phyloP scores from a whole-genome alignment of 2,797 vertebrate species.

The Lateolabrax maculatus region DNA sequence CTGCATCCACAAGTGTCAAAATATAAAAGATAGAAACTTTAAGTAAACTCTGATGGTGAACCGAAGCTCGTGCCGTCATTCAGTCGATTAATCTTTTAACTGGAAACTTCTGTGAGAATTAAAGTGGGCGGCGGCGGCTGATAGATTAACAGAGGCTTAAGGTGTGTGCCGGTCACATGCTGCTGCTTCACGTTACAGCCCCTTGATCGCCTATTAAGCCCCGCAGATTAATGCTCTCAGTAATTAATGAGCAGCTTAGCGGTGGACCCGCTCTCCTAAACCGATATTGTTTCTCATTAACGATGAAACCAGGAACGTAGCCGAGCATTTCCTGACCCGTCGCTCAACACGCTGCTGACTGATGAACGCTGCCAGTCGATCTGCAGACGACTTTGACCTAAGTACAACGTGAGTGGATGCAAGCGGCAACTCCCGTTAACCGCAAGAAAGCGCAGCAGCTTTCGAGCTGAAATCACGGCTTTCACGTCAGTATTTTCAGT shows the following conservation, averaged over 20 bases:
- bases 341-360: slow-evolving; percentile 57
- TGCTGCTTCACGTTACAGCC: slow-evolving; percentile 50
- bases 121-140: slow-evolving; percentile 31
- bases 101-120: slow-evolving; percentile 53
- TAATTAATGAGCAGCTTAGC: slow-evolving; percentile 79
- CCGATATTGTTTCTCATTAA: slow-evolving; percentile 68
- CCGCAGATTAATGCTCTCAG: slow-evolving; percentile 72
- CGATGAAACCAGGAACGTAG: slow-evolving; percentile 36
- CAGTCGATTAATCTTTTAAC: slow-evolving; percentile 68
- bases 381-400: neutral
- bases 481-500: neutral
- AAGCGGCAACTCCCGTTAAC: neutral
- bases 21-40: too few species aligned
- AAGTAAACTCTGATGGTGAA: too few species aligned
- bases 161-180: slow-evolving; percentile 73
- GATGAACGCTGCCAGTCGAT: slow-evolving; percentile 33
- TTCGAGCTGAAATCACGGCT: neutral
- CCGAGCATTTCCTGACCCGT: slow-evolving; percentile 60
- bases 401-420: neutral
- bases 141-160: slow-evolving; percentile 67
- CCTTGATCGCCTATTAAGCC: slow-evolving; percentile 66
- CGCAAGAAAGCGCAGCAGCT: neutral
- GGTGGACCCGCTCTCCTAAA: slow-evolving; percentile 56
- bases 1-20: too few species aligned
- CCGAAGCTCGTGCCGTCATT: slow-evolving; percentile 4